Percentiles rank a stretch among this genome's conserved stretches.
phyloP scores from a whole-genome alignment of 1,140 invertebrate species.

The Chymomyza costata region DNA sequence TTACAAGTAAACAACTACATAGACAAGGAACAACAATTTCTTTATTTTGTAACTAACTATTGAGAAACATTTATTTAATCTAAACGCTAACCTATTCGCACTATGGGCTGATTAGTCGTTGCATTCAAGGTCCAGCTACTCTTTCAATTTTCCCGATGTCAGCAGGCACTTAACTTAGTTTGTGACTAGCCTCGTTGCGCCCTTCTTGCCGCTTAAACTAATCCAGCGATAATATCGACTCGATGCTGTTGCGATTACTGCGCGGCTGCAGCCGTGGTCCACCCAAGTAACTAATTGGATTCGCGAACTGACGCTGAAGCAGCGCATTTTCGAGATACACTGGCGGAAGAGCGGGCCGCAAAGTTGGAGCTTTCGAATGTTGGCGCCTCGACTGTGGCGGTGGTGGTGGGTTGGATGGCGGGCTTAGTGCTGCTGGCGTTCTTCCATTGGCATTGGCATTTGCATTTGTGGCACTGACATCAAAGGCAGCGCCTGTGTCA shows the following conservation, averaged over 20 bases:
- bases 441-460: slow-evolving; percentile 48
- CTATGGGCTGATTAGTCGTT: no score
- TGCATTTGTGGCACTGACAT: slow-evolving; percentile 48
- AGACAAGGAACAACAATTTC: no score
- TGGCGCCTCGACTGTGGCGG: slow-evolving; percentile 14
- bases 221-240: slow-evolving; percentile 84
- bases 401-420: slow-evolving; percentile 1
- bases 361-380: slow-evolving; percentile 26
- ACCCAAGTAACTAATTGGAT: slow-evolving; percentile 84
- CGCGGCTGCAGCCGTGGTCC: slow-evolving; percentile 78
- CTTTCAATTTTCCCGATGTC: no score
- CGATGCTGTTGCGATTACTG: slow-evolving; percentile 79
- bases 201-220: slow-evolving; percentile 63
- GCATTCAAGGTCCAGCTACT: no score
- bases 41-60: no score
- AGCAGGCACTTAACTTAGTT: slow-evolving; percentile 5
- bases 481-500: slow-evolving; percentile 55
- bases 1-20: no score
- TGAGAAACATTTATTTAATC: no score
- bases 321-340: slow-evolving; percentile 55
- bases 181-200: slow-evolving; percentile 28
- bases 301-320: slow-evolving; percentile 79
- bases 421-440: slow-evolving; percentile 15
- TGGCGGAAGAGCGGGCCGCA: slow-evolving; percentile 17
- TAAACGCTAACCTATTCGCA: no score